Evolutionary conservation across 2,113 vertebrate genomes (phyloP).

Genomic region (Myrmecobius fasciatus): DNA sequence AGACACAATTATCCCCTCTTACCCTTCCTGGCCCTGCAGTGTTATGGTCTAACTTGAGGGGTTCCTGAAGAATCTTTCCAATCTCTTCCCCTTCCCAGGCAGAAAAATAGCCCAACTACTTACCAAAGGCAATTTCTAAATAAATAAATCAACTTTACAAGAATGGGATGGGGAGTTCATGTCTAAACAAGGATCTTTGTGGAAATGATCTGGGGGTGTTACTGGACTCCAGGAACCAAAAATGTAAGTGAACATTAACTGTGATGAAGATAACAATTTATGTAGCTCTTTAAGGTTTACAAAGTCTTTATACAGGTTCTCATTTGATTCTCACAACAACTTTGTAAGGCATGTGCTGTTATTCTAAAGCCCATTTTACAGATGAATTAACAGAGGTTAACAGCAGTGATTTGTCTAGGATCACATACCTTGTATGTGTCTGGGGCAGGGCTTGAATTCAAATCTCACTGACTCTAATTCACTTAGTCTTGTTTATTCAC

Average conservation of each 20-base stretch:
- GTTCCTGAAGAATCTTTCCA: too few relatives aligned
- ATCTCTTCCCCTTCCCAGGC: neutral
- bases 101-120: neutral
- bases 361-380: neutral
- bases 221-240: neutral
- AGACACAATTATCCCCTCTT: neutral
- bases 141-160: neutral
- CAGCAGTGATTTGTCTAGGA: neutral
- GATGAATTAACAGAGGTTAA: neutral
- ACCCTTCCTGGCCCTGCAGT: neutral
- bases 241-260: neutral
- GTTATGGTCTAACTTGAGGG: neutral
- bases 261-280: neutral
- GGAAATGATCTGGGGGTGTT: neutral
- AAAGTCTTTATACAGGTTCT: neutral
- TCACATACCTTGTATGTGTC: neutral
- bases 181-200: neutral
- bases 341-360: neutral
- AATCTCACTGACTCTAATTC: too few relatives aligned
- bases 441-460: too few relatives aligned
- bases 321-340: neutral
- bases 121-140: neutral
- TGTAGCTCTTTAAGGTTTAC: neutral
- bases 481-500: too few relatives aligned
- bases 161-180: neutral